Percentiles rank a stretch among this genome's conserved stretches.
phyloP scores from a whole-genome alignment of 2,113 vertebrate species.

The Numida meleagris region DNA sequence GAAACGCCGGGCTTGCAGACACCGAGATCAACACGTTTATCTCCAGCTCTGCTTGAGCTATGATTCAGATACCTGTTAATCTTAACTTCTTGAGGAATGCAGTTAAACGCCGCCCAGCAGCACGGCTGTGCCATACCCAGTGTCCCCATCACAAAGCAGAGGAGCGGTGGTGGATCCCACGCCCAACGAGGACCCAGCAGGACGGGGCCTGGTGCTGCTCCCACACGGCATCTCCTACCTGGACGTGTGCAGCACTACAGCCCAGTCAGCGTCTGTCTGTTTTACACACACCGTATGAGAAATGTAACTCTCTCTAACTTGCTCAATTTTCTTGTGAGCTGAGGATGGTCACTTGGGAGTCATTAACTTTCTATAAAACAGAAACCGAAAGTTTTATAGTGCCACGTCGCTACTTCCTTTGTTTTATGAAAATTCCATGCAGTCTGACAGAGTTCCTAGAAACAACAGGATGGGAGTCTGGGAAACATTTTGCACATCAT shows the following conservation, averaged over 20 bases:
- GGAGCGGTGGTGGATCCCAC: neutral
- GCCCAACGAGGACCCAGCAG: neutral
- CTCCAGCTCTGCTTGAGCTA: neutral
- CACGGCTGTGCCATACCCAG: accelerated
- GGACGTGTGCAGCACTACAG: neutral
- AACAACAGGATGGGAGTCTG: neutral
- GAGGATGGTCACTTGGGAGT: neutral
- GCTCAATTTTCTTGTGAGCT: neutral
- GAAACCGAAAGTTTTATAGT: neutral
- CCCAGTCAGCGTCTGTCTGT: neutral
- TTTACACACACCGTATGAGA: neutral
- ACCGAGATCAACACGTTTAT: neutral
- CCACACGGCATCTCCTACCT: neutral
- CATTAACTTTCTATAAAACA: neutral
- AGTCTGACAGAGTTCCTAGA: neutral
- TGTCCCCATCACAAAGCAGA: neutral
- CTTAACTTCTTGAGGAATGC: neutral
- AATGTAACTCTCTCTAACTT: neutral
- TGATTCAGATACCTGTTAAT: neutral
- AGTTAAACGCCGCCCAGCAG: neutral
- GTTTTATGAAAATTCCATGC: neutral
- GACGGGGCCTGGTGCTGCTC: neutral
- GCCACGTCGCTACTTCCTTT: neutral
- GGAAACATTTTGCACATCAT: neutral
- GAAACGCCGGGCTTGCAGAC: neutral